phyloP scores from a whole-genome alignment of 2,888 invertebrate genomes.

The Cerastis leucographa region DNA sequence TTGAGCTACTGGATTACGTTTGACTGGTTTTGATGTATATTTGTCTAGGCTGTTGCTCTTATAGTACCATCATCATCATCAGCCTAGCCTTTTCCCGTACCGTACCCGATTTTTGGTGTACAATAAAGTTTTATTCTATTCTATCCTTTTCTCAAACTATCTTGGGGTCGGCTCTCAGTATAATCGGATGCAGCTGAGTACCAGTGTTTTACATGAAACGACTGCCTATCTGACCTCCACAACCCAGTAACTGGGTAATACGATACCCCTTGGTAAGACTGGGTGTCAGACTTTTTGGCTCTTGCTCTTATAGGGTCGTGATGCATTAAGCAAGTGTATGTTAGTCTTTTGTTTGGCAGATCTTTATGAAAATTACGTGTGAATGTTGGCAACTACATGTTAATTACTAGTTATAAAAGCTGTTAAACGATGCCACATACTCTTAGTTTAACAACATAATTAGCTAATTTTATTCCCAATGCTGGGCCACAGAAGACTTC shows the following conservation, averaged over 20 bases:
- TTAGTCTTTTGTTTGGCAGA: conserved; percentile 2
- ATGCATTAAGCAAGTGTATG: conserved; percentile 15
- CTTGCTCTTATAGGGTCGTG: conserved; percentile 14
- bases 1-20: conserved; percentile 34
- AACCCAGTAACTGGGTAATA: no score
- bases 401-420: background rate
- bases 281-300: no score
- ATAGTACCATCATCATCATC: background rate
- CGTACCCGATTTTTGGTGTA: no score
- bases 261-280: no score
- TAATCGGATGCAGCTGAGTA: no score
- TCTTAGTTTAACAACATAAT: background rate
- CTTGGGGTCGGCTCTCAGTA: no score
- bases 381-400: conserved; percentile 1
- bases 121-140: no score
- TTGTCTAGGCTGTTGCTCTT: conserved; percentile 4
- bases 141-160: no score
- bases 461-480: background rate
- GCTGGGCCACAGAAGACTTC: background rate
- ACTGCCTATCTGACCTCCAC: no score
- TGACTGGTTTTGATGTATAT: conserved; percentile 1
- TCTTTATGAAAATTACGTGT: conserved; percentile 5
- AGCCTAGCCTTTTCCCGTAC: no score
- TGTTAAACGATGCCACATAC: background rate
- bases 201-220: no score